These are phyloP conservation scores for Momotus momota DNA, from an alignment of 2,797 vertebrate genomes.

Conservation along the genomic window DNA sequence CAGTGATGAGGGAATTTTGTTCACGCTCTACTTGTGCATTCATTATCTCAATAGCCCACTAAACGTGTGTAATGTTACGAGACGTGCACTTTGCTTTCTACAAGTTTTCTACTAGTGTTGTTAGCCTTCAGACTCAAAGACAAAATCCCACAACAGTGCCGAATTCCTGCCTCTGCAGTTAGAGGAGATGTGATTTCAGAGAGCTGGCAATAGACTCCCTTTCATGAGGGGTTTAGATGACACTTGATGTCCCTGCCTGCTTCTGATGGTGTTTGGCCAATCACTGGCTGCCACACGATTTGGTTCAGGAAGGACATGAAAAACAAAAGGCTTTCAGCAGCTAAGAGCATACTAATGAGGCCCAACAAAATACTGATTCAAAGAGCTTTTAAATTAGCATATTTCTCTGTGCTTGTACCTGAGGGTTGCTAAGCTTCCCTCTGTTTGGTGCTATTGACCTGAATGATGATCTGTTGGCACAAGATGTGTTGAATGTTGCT, in stretches of 20 bases:
- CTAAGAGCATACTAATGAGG: constrained; percentile 63
- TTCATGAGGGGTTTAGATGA: neutral
- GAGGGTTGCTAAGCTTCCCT: constrained; percentile 54
- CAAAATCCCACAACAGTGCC: neutral
- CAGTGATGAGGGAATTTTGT: neutral
- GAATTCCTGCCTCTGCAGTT: neutral
- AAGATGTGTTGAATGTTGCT: constrained; percentile 2
- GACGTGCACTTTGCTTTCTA: neutral
- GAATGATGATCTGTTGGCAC: constrained; percentile 55
- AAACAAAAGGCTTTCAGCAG: constrained; percentile 23
- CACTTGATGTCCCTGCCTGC: constrained; percentile 24
- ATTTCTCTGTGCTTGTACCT: constrained; percentile 37
- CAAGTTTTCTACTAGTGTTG: neutral
- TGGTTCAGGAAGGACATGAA: constrained; percentile 29
- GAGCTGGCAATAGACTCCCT: neutral
- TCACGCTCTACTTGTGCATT: constrained; percentile 7
- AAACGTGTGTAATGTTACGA: neutral
- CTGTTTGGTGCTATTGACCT: constrained; percentile 50
- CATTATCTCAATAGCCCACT: constrained; percentile 3
- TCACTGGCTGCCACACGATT: neutral
- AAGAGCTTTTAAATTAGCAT: constrained; percentile 59
- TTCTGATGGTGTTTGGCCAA: neutral
- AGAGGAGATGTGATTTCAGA: neutral
- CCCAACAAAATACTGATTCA: constrained; percentile 60
- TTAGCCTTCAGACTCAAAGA: neutral